These are phyloP conservation scores for Alviniconcha strummeri DNA, from an alignment of 2,888 invertebrate species.

Conservation along the genomic window DNA sequence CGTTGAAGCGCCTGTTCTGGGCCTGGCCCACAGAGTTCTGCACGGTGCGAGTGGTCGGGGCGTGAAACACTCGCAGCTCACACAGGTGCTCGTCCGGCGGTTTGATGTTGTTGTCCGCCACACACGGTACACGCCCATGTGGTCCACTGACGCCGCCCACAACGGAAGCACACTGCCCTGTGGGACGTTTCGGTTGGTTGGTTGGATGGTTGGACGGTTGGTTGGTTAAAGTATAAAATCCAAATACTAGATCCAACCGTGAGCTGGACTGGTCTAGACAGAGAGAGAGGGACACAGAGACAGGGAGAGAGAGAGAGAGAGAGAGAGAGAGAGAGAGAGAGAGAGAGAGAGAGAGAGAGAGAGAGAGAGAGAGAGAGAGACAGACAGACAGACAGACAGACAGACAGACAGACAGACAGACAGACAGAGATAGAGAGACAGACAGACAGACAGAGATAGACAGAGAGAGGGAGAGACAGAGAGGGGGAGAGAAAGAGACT, in stretches of 20 bases:
- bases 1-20: slow-evolving; percentile 63
- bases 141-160: slow-evolving; percentile 48
- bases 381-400: neutral
- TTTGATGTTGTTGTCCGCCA: slow-evolving; percentile 71
- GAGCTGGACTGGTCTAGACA: too few species aligned
- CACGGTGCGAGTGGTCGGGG: slow-evolving; percentile 62
- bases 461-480: neutral
- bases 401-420: neutral
- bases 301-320: neutral
- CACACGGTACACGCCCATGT: slow-evolving; percentile 70
- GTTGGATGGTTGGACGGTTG: neutral
- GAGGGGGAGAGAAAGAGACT: neutral
- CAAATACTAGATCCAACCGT: too few species aligned
- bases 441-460: neutral
- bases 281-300: too few species aligned
- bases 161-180: slow-evolving; percentile 57
- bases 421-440: neutral
- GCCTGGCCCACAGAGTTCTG: slow-evolving; percentile 71
- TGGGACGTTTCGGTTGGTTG: neutral
- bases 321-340: neutral
- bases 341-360: neutral
- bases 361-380: neutral
- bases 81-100: slow-evolving; percentile 69
- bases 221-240: neutral
- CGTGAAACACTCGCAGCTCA: slow-evolving; percentile 65